These are phyloP conservation scores for Coremacera marginata DNA, from an alignment of 2,888 invertebrate genomes.

Conservation along the genomic window DNA sequence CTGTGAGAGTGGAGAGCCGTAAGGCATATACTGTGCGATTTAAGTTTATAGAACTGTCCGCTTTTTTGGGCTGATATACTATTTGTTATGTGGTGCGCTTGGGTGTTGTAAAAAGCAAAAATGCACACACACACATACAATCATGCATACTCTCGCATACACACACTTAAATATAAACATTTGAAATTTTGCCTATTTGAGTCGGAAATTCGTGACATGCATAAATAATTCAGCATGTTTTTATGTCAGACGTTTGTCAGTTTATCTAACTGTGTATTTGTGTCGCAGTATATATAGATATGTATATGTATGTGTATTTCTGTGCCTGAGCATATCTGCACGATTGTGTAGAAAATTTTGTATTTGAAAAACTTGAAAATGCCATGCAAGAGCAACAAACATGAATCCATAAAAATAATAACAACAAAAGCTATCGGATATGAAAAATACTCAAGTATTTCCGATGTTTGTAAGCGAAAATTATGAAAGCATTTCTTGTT, in stretches of 20 bases:
- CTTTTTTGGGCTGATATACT: background rate
- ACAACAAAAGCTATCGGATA: background rate
- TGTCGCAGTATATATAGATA: background rate
- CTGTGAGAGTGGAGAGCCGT: too few relatives aligned
- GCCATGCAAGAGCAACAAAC: too few relatives aligned
- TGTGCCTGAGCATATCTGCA: background rate
- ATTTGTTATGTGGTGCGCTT: background rate
- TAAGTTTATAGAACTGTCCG: too few relatives aligned
- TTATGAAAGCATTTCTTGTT: too few relatives aligned
- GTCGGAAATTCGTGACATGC: conserved; percentile 30
- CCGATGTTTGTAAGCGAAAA: too few relatives aligned
- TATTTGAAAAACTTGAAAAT: too few relatives aligned
- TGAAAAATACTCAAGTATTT: too few relatives aligned
- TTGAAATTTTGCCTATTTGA: conserved; percentile 25
- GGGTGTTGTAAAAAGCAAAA: background rate
- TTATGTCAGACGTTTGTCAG: background rate
- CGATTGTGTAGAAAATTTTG: background rate
- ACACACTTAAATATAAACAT: conserved; percentile 13
- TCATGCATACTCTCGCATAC: background rate
- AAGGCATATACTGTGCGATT: too few relatives aligned
- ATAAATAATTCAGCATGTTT: conserved; percentile 31
- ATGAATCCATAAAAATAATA: background rate
- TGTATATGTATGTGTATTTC: background rate
- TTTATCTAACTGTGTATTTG: background rate
- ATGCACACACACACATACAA: background rate